Evolutionary conservation across 2,797 vertebrate species (phyloP).

Genomic region (Calcarius lapponicus): DNA sequence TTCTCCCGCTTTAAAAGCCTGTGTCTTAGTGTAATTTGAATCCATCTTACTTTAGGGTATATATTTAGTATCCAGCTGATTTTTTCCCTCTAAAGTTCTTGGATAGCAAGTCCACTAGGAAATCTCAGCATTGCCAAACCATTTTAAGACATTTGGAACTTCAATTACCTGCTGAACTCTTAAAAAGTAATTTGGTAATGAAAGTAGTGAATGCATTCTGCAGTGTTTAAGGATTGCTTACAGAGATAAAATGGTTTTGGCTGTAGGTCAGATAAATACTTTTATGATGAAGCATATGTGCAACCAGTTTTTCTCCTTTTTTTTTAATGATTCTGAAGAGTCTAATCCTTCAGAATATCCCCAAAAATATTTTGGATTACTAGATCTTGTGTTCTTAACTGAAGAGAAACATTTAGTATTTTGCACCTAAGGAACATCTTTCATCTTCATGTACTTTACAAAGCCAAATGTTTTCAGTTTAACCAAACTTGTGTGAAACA

Average conservation of each 20-base stretch:
- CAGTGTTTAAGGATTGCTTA: slow-evolving; percentile 60
- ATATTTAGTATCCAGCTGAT: slow-evolving; percentile 70
- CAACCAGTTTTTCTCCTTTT: not conserved
- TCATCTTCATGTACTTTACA: not conserved
- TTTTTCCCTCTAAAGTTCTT: slow-evolving; percentile 47
- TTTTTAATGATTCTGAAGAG: not conserved
- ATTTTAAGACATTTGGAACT: slow-evolving; percentile 65
- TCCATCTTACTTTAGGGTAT: slow-evolving; percentile 52
- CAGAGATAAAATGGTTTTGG: slow-evolving; percentile 69
- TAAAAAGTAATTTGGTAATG: slow-evolving; percentile 56
- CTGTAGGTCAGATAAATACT: slow-evolving; percentile 52
- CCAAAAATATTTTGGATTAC: not conserved
- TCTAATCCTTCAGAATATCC: slow-evolving; percentile 16
- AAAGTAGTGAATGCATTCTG: slow-evolving; percentile 37
- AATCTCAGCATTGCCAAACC: slow-evolving; percentile 54
- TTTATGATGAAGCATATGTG: slow-evolving; percentile 43
- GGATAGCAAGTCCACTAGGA: slow-evolving; percentile 61
- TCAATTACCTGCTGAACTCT: slow-evolving; percentile 63
- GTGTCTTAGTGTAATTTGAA: slow-evolving; percentile 15
- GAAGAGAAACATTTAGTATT: not conserved
- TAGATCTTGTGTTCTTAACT: not conserved
- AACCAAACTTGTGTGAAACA: not conserved
- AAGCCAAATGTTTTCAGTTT: not conserved
- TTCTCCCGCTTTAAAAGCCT: slow-evolving; percentile 22
- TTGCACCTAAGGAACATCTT: not conserved